Evolutionary conservation across 2,113 vertebrate genomes (phyloP).

Genomic region (Macaca nemestrina): DNA sequence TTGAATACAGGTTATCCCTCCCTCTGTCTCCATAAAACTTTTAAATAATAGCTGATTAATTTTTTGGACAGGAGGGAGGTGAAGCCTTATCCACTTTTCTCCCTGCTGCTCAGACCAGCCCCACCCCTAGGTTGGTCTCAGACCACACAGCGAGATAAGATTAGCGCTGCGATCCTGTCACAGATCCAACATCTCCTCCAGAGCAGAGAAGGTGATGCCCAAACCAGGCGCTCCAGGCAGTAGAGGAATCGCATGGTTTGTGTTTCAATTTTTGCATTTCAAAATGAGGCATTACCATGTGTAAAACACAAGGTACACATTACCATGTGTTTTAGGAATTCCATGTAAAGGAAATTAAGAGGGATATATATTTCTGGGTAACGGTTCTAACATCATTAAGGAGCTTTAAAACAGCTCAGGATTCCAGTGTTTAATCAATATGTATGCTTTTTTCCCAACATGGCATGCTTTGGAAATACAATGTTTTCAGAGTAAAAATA

Average conservation of each 20-base stretch:
- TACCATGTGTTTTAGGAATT: conserved; percentile 21
- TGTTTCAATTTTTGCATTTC: conserved; percentile 22
- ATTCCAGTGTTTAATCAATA: conserved; percentile 1
- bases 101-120: background rate
- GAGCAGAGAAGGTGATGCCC: background rate
- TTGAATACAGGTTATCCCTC: conserved; percentile 79
- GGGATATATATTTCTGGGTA: conserved; percentile 36
- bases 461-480: conserved; percentile 50
- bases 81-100: background rate
- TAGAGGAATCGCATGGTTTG: background rate
- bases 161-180: background rate
- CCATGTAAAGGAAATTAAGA: background rate
- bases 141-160: background rate
- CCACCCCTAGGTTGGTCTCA: background rate
- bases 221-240: background rate
- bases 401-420: background rate
- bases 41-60: conserved; percentile 60
- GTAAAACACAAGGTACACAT: too few relatives aligned
- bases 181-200: background rate
- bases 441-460: background rate
- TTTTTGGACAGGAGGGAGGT: conserved; percentile 36
- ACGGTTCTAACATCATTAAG: background rate
- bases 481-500: conserved; percentile 34
- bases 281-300: background rate
- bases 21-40: conserved; percentile 73